Evolutionary conservation across 2,113 vertebrate species (phyloP).

Genomic region (Paradisaea rubra): DNA sequence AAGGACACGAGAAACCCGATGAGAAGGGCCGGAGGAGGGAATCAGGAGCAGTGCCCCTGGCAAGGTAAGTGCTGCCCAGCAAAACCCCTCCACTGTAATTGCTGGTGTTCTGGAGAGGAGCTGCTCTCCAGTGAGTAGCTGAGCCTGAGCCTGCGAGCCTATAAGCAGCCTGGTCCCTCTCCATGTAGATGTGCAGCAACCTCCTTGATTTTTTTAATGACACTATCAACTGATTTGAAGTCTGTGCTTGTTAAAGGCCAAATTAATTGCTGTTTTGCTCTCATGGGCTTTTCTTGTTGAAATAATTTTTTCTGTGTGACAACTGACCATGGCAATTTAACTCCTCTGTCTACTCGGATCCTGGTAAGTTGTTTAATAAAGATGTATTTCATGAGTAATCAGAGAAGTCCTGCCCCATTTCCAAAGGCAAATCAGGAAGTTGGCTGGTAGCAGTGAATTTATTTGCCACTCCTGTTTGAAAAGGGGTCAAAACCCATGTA

Average conservation of each 20-base stretch:
- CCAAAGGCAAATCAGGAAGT: neutral
- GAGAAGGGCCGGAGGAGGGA: neutral
- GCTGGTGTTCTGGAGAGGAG: neutral
- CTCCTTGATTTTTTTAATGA: neutral
- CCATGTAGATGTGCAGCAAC: rapidly evolving
- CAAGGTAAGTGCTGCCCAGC: neutral
- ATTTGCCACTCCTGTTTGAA: neutral
- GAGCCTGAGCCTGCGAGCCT: neutral
- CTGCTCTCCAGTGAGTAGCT: neutral
- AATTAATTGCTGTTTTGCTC: neutral
- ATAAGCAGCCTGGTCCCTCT: neutral
- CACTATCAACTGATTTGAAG: neutral
- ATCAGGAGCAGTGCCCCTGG: neutral
- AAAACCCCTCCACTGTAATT: rapidly evolving
- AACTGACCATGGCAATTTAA: neutral
- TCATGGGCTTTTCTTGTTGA: neutral
- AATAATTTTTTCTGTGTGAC: neutral
- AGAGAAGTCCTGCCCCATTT: neutral
- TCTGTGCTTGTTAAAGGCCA: neutral
- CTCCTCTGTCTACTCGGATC: neutral
- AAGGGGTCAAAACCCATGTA: neutral
- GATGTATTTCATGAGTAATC: rapidly evolving
- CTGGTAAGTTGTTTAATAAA: neutral
- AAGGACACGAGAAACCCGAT: rapidly evolving
- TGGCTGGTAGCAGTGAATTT: neutral